Conservation (phyloP, 2,797 vertebrate species). For the Setipinna tenuifilis region DNA sequence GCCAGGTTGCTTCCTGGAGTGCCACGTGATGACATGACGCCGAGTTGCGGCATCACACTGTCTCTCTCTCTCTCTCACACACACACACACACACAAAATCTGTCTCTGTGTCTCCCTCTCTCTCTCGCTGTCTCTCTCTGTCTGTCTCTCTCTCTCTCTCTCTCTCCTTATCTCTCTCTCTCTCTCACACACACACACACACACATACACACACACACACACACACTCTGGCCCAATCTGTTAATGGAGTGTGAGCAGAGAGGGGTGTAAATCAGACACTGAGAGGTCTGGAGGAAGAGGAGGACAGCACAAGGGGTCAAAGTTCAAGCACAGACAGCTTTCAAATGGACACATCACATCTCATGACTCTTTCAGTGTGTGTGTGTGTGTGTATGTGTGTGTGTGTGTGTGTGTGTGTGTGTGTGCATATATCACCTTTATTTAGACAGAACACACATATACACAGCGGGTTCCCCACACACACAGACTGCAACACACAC, state of each 20-base stretch:
- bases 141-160: too few relatives aligned
- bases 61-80: too few relatives aligned
- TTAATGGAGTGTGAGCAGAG: neutral
- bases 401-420: neutral
- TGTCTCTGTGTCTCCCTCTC: too few relatives aligned
- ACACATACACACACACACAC: constrained; percentile 20
- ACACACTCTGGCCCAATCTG: neutral
- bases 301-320: neutral
- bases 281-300: neutral
- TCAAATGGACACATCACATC: constrained; percentile 6
- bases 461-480: neutral
- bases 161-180: too few relatives aligned
- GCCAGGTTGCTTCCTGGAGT: too few relatives aligned
- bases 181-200: neutral
- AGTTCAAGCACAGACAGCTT: neutral
- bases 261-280: neutral
- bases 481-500: neutral
- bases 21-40: too few relatives aligned
- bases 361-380: neutral
- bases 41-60: too few relatives aligned
- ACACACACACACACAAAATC: neutral
- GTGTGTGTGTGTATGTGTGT: neutral
- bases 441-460: neutral
- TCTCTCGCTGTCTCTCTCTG: too few relatives aligned
- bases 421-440: neutral